These are phyloP conservation scores for Drosophila eugracilis DNA, from an alignment of 1,140 invertebrate species.

Conservation along the genomic window DNA sequence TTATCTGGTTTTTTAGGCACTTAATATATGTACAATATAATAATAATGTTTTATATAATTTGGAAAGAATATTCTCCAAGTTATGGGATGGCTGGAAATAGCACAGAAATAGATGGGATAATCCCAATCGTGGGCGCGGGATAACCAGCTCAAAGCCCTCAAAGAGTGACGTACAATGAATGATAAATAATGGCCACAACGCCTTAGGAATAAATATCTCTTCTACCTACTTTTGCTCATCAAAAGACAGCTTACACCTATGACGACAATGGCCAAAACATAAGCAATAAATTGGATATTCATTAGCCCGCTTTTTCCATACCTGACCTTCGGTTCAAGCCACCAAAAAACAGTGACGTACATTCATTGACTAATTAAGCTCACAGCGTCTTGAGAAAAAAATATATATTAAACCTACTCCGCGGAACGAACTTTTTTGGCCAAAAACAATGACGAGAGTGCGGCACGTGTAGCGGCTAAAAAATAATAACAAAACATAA, in stretches of 20 bases:
- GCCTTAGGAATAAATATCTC: background rate
- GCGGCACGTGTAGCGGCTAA: slow-evolving; percentile 36
- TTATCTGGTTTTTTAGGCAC: slow-evolving; percentile 39
- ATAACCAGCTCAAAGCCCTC: background rate
- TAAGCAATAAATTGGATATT: background rate
- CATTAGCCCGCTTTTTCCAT: background rate
- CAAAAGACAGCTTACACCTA: slow-evolving; percentile 7
- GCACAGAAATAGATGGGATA: background rate
- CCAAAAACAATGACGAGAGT: slow-evolving; percentile 25
- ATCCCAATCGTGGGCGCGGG: too few species aligned
- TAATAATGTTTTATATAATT: background rate
- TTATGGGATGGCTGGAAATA: background rate
- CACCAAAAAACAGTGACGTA: background rate
- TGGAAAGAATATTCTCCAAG: background rate
- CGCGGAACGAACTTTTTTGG: slow-evolving; percentile 16
- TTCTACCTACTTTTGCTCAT: background rate
- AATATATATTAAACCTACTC: slow-evolving; percentile 10
- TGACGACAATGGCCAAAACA: slow-evolving; percentile 1
- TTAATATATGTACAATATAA: slow-evolving; percentile 19
- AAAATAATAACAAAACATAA: slow-evolving; percentile 18
- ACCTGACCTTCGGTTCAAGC: background rate
- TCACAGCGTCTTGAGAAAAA: slow-evolving; percentile 2
- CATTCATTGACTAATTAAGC: slow-evolving; percentile 24
- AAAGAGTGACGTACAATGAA: background rate
- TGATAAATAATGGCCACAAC: background rate